Conservation (phyloP, 1,140 invertebrate genomes). For the Heterodera schachtii region DNA sequence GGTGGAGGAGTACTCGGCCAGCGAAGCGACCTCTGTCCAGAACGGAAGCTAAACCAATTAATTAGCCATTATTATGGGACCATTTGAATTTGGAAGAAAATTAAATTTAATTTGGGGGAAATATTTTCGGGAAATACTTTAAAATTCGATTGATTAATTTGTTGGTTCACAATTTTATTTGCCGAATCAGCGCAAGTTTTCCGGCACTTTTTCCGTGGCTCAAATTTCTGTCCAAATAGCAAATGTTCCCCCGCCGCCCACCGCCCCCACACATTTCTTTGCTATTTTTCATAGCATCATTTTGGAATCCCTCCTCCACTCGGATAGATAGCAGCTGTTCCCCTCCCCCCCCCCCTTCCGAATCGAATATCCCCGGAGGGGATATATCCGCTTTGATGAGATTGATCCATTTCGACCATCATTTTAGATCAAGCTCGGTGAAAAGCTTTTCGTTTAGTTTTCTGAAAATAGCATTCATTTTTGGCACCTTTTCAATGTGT, state of each 20-base stretch:
- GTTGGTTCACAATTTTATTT: too few species aligned
- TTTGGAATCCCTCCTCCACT: background rate
- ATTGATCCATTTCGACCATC: background rate
- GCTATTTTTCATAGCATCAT: background rate
- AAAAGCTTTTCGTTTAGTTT: too few species aligned
- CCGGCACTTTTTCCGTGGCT: background rate
- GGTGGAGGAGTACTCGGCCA: slow-evolving; percentile 22
- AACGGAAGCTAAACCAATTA: background rate
- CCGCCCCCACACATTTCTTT: background rate
- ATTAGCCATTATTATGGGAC: too few species aligned
- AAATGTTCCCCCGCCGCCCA: background rate
- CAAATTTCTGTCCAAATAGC: background rate
- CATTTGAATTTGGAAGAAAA: too few species aligned
- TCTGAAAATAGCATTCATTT: too few species aligned
- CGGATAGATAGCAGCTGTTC: background rate
- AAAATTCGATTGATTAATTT: too few species aligned
- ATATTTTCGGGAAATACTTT: too few species aligned
- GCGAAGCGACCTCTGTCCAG: background rate
- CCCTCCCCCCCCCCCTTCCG: too few species aligned
- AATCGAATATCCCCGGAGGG: background rate
- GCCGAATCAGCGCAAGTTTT: background rate
- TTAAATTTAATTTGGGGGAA: too few species aligned
- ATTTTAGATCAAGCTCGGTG: too few species aligned
- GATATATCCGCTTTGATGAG: background rate
- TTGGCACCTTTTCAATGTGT: too few species aligned